Evolutionary conservation across 2,797 vertebrate genomes (phyloP).

Genomic region (Peromyscus nudipes): DNA sequence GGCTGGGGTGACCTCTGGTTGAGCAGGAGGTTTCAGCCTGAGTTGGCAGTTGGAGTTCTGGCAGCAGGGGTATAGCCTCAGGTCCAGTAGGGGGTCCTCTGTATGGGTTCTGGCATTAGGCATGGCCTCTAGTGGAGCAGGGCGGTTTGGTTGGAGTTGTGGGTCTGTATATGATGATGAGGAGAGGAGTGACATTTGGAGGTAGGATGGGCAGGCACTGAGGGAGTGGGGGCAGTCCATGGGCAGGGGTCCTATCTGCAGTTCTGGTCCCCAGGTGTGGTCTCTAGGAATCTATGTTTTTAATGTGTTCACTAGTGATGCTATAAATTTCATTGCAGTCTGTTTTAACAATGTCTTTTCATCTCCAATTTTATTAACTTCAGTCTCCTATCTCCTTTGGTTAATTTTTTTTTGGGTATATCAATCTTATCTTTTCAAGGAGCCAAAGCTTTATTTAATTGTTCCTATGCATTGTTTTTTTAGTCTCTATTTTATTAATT

Average conservation of each 20-base stretch:
- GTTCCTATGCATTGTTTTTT: background rate
- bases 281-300: background rate
- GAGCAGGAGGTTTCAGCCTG: too few species aligned
- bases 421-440: background rate
- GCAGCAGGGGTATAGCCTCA: too few species aligned
- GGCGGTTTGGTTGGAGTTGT: background rate
- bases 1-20: too few species aligned
- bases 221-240: background rate
- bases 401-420: background rate
- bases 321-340: background rate
- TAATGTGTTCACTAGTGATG: background rate
- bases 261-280: background rate
- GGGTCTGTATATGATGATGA: background rate
- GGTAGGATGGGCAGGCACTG: background rate
- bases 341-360: background rate
- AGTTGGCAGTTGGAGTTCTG: too few species aligned
- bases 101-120: background rate
- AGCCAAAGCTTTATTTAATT: background rate
- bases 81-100: too few species aligned
- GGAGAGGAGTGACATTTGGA: background rate
- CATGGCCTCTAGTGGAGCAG: background rate
- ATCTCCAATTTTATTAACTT: background rate
- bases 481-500: background rate
- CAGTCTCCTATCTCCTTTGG: background rate
- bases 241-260: background rate